These are phyloP conservation scores for Sinocyclocheilus rhinocerous DNA, from an alignment of 2,113 vertebrate genomes.

Conservation along the genomic window DNA sequence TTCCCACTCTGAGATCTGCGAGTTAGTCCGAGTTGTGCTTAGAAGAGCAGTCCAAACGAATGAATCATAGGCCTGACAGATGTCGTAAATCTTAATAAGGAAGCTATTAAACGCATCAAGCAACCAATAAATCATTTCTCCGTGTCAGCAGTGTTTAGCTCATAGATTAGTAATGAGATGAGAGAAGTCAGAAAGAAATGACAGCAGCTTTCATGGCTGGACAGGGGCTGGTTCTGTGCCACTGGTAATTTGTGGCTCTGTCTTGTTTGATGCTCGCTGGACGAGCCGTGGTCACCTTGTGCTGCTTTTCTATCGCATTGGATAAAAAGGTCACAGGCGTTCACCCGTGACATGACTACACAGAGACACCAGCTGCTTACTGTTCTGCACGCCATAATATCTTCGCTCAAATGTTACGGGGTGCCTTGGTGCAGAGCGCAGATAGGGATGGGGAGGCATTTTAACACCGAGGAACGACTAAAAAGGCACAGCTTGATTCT, in stretches of 20 bases:
- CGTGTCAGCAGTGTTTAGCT: slow-evolving; percentile 53
- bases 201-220: slow-evolving; percentile 46
- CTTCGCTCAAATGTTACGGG: slow-evolving; percentile 43
- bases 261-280: slow-evolving; percentile 46
- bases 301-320: slow-evolving; percentile 14
- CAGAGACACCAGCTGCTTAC: slow-evolving; percentile 44
- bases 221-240: slow-evolving; percentile 39
- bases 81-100: slow-evolving; percentile 61
- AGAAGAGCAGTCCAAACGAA: slow-evolving; percentile 42
- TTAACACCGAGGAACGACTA: not conserved
- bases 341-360: slow-evolving; percentile 56
- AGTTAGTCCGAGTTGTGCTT: slow-evolving; percentile 36
- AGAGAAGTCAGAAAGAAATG: slow-evolving; percentile 50
- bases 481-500: not conserved
- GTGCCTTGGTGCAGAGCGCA: slow-evolving; percentile 2
- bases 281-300: slow-evolving; percentile 44
- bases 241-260: slow-evolving; percentile 49
- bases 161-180: slow-evolving; percentile 52
- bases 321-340: slow-evolving; percentile 46
- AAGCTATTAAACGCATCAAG: slow-evolving; percentile 58
- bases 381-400: slow-evolving; percentile 48
- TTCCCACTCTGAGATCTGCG: slow-evolving; percentile 18
- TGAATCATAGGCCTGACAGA: slow-evolving; percentile 54
- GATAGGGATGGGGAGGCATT: slow-evolving; percentile 25
- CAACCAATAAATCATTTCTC: slow-evolving; percentile 58